Evolutionary conservation across 2,888 invertebrate species (phyloP).

Genomic region (Polylopha cassiicola): DNA sequence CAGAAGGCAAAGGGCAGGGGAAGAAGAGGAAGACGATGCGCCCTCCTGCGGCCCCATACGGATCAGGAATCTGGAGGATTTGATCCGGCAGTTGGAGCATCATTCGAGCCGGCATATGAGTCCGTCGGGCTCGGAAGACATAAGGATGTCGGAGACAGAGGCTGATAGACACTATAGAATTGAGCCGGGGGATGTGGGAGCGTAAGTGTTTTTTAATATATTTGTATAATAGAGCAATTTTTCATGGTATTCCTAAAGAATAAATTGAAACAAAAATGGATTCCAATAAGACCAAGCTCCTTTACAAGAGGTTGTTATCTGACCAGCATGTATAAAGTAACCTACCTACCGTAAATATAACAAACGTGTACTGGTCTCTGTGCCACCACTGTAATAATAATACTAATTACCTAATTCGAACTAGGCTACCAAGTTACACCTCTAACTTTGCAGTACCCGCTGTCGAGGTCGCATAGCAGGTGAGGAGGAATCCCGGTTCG

Average conservation of each 20-base stretch:
- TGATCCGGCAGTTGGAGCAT: constrained; percentile 91
- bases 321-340: too few species aligned
- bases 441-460: constrained; percentile 79
- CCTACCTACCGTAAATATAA: too few species aligned
- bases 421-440: too few species aligned
- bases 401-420: too few species aligned
- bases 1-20: constrained; percentile 73
- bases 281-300: too few species aligned
- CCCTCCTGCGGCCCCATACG: constrained; percentile 90
- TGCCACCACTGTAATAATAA: too few species aligned
- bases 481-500: constrained; percentile 86
- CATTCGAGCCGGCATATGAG: constrained; percentile 92
- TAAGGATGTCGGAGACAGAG: constrained; percentile 92
- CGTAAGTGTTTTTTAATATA: constrained; percentile 52
- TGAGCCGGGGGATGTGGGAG: constrained; percentile 75
- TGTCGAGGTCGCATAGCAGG: constrained; percentile 61
- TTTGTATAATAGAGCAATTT: too few species aligned
- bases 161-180: constrained; percentile 91
- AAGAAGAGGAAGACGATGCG: constrained; percentile 83
- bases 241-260: too few species aligned
- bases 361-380: too few species aligned
- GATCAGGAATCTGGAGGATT: constrained; percentile 93
- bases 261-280: too few species aligned
- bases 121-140: constrained; percentile 93
- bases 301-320: too few species aligned